Evolutionary conservation across 2,888 invertebrate genomes (phyloP).

Genomic region (Hydropsyche betteni): DNA sequence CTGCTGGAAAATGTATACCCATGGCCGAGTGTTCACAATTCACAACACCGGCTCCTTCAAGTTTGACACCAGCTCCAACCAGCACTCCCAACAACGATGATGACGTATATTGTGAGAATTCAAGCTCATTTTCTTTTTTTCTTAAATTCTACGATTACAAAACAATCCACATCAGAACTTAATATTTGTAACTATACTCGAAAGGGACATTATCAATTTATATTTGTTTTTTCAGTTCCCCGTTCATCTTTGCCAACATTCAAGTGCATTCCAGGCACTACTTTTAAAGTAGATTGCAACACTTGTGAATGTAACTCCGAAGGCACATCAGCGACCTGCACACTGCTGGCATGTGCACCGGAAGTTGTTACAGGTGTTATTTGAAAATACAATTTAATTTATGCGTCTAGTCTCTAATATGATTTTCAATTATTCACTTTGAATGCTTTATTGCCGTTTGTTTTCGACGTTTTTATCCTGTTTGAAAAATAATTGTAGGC

Average conservation of each 20-base stretch:
- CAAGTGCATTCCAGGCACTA: conserved; percentile 12
- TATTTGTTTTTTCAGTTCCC: background rate
- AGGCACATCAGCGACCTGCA: background rate
- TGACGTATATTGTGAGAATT: too few species aligned
- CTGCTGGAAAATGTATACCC: conserved; percentile 13
- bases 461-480: too few species aligned
- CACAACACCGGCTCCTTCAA: background rate
- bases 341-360: background rate
- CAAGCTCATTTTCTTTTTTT: background rate
- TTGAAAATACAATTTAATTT: background rate
- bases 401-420: too few species aligned
- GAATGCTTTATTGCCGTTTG: too few species aligned
- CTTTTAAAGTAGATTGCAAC: conserved; percentile 26
- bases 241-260: conserved; percentile 1
- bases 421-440: too few species aligned
- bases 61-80: too few species aligned
- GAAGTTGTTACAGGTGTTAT: background rate
- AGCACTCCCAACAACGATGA: too few species aligned
- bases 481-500: too few species aligned
- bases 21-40: conserved; percentile 4
- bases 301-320: background rate
- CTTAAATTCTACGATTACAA: background rate
- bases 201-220: too few species aligned
- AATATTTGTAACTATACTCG: too few species aligned
- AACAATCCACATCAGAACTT: too few species aligned